These are phyloP conservation scores for Hormiphora californensis DNA, from an alignment of 37 sponge, comb jelly and placozoan species.

Conservation along the genomic window DNA sequence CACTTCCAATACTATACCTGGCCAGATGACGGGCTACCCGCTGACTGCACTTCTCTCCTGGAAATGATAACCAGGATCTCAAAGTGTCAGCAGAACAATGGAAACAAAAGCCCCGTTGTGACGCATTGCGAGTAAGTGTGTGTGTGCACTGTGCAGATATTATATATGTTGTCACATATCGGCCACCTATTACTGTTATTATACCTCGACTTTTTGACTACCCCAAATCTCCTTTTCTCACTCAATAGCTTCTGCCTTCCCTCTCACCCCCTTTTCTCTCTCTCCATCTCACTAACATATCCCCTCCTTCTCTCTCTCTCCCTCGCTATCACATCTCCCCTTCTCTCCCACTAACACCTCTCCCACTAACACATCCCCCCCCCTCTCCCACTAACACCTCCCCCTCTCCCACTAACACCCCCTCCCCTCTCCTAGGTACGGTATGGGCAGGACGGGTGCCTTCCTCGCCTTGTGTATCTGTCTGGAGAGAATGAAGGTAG, in stretches of 20 bases:
- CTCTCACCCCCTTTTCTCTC: no score
- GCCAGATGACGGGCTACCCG: constrained; percentile 75
- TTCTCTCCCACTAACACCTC: no score
- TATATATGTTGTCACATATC: not conserved
- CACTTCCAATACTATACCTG: constrained; percentile 82
- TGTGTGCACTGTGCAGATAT: not conserved
- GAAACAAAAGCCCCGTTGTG: constrained; percentile 60
- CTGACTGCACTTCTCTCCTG: constrained; percentile 62
- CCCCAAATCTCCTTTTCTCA: no score
- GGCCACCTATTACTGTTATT: not conserved
- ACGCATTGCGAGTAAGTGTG: constrained; percentile 76
- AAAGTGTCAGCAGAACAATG: constrained; percentile 64
- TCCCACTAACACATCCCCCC: no score
- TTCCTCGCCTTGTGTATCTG: constrained; percentile 77
- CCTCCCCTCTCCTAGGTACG: no score
- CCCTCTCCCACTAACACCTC: no score
- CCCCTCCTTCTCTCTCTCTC: no score
- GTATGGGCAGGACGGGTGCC: constrained; percentile 85
- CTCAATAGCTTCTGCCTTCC: no score
- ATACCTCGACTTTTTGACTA: no score
- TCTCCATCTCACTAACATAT: no score
- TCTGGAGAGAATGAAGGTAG: constrained; percentile 70
- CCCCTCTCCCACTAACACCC: no score
- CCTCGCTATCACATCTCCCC: no score
- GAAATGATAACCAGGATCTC: constrained; percentile 74